phyloP scores from a whole-genome alignment of 2,797 vertebrate species.

The Glossophaga mutica region DNA sequence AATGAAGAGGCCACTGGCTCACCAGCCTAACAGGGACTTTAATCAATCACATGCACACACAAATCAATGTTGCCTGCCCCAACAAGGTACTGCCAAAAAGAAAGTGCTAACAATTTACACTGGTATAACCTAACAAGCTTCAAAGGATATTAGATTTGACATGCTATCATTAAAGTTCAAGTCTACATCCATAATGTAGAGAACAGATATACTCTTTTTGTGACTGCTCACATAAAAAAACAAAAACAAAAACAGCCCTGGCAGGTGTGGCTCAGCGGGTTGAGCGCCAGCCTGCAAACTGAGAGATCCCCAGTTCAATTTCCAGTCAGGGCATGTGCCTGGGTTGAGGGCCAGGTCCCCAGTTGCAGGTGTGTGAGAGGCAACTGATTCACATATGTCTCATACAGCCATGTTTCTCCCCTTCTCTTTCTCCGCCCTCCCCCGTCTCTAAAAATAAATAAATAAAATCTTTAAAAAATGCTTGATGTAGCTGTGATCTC shows the following conservation, averaged over 20 bases:
- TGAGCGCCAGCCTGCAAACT: too few species aligned
- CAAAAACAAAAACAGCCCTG: neutral
- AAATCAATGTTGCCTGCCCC: conserved; percentile 19
- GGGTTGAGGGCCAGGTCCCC: too few species aligned
- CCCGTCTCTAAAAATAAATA: too few species aligned
- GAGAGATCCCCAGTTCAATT: too few species aligned
- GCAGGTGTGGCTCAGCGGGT: too few species aligned
- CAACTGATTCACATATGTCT: too few species aligned
- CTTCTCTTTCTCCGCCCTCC: too few species aligned
- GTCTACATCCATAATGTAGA: neutral
- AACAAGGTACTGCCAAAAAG: neutral
- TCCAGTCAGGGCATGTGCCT: too few species aligned
- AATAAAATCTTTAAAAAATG: too few species aligned
- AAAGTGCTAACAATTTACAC: conserved; percentile 39
- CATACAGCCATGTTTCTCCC: too few species aligned
- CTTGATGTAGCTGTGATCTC: neutral
- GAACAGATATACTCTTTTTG: neutral
- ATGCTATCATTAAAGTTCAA: neutral
- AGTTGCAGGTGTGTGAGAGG: too few species aligned
- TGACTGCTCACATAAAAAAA: neutral
- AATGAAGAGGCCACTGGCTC: neutral
- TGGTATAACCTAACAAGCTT: neutral
- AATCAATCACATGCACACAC: neutral
- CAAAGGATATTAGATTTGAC: neutral
- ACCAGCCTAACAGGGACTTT: neutral